Base-by-base conservation (phyloP, 2,797 vertebrate species). In the Picus viridis region DNA sequence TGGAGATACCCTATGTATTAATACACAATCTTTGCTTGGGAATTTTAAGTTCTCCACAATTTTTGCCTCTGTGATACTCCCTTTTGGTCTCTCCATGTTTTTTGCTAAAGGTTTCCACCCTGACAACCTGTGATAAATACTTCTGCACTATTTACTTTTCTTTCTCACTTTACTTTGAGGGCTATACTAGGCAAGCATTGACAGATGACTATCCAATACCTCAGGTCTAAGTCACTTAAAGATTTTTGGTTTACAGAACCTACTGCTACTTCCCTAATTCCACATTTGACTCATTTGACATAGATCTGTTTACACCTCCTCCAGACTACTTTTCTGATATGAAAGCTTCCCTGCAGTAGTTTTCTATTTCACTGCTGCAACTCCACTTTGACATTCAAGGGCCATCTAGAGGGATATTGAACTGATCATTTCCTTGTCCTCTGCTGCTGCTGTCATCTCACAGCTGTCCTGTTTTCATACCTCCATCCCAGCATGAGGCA, bases 401-500 rank as follows among this genome's bases (percentile, higher is more conserved):
- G 22, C 19, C 53, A 22, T 39, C 49, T 83, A 63, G 19, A 62
- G 29, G 19, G 26, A 34, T 29, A n/a, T 0, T 9, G 67, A 70
- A 57, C 14, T 53, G 20, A 4, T 19, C 22, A 72, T 72, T 18
- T 2, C 5, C 39, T 23, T 26, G 19, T 63, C 12, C 26, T 78
- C 62, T 4, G 2, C 39, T 34, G n/a, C 47, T 51, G 49, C 49
- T 81, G 62, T 27, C 9, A 1, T 59, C 14, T 72, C 53, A 20
- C 57, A 56, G 10, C 10, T 79, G 2, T 30, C 32, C 16, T 43
- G 3, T 83, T 72, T 69, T 67, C 43, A 57, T n/a, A 63, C 4
- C 9, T 73, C 20, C 32, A 32, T 17, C 30, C 30, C 39, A 22
- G 26, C 32, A 36, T 0, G 0, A 7, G 56, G 16, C 12, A 51